These are phyloP conservation scores for Crotalus horridus DNA, from an alignment of 2,113 vertebrate genomes.

Conservation along the genomic window DNA sequence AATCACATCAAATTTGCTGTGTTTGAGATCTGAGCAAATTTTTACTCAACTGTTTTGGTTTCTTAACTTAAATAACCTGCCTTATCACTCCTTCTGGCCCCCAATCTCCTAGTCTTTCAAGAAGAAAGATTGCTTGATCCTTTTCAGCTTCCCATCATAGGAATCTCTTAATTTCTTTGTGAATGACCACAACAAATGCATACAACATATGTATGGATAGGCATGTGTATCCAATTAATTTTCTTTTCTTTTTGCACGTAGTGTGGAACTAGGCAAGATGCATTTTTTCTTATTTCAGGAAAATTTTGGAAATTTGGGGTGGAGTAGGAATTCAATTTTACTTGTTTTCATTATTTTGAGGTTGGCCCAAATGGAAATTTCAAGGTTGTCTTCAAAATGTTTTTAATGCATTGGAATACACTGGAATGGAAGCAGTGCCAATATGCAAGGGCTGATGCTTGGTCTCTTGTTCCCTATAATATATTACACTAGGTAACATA, in stretches of 20 bases:
- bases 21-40: background rate
- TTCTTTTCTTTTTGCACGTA: background rate
- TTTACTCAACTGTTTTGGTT: background rate
- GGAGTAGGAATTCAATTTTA: background rate
- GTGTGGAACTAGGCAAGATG: background rate
- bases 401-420: background rate
- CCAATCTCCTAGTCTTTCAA: background rate
- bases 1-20: background rate
- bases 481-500: background rate
- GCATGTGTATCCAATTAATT: background rate
- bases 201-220: background rate
- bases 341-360: background rate
- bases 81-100: background rate
- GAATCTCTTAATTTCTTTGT: background rate
- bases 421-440: background rate
- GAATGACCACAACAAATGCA: background rate
- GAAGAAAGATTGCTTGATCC: background rate
- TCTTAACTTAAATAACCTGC: background rate
- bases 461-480: background rate
- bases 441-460: background rate
- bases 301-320: background rate
- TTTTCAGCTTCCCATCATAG: background rate
- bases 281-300: background rate
- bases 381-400: background rate
- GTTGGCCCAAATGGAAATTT: background rate